Evolutionary conservation across 2,888 invertebrate species (phyloP), one percentile per base, ranked within the genome.

Genomic region (Arge pagana): DNA sequence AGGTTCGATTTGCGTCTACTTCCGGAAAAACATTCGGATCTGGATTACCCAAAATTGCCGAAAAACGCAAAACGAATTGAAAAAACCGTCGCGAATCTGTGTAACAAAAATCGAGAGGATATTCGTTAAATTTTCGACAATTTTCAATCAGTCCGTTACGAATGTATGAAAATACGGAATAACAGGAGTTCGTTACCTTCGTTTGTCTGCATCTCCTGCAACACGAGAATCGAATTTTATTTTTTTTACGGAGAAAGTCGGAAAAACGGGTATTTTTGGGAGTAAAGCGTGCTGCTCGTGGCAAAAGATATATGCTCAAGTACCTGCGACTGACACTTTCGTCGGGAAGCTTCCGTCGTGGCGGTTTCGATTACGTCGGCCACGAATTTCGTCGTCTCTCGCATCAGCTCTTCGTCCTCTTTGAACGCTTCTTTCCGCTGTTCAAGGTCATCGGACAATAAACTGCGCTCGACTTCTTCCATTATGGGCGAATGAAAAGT

Each of bases 291-390:
- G 39, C 28, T 18, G 21, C 15, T 8, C 19, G 15, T 2, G 39
- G 4, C 1, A n/a, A 39, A 39, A 6, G 4, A n/a, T 8, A 28
- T 8, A 28, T 39, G 15, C 6, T 6, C 8, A 11, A 31, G 31
- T 45, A 75, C 76, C 66, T 76, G 66, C 30, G 63, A 58, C 18
- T 66, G 63, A 24, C 60, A 53, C 56, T 69, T 73, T 58, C 77
- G 67, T 52, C 67, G 74, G 2, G 71, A 64, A 11, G 78, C 79
- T 57, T 80, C 79, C 28, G 72, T 67, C 37, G 77, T 70, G 7
- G 80, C 80, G 21, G 71, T 74, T 57, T 78, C 78, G 56, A 80
- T 77, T 50, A 80, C 76, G 51, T 80, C 79, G 54, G 73, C 71
- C 3, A 80, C 78, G 62, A 80, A 80, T 59, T 74, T 77, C 23